phyloP scores from a whole-genome alignment of 2,888 invertebrate species.

The Gandaritis pyraliata region DNA sequence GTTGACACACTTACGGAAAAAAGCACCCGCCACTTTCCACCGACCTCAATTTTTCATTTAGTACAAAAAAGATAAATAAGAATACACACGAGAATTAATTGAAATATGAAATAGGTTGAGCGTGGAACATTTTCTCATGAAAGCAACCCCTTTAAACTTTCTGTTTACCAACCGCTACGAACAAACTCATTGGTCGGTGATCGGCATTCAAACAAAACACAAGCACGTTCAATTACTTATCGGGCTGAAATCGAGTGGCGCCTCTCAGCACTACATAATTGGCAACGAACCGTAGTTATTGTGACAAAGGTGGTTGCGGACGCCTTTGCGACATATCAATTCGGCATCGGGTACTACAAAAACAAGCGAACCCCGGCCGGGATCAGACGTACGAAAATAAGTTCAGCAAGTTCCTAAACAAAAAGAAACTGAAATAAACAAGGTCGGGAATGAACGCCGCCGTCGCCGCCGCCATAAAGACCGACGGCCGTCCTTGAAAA shows the following conservation, averaged over 20 bases:
- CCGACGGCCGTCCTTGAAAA: slow-evolving; percentile 85
- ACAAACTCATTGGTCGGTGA: slow-evolving; percentile 64
- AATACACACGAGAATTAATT: slow-evolving; percentile 21
- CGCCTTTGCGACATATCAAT: slow-evolving; percentile 57
- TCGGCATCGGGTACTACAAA: slow-evolving; percentile 60
- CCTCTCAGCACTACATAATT: slow-evolving; percentile 65
- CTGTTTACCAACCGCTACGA: slow-evolving; percentile 59
- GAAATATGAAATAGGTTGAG: slow-evolving; percentile 41
- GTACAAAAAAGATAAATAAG: slow-evolving; percentile 19
- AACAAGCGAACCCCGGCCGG: slow-evolving; percentile 68
- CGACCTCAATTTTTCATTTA: slow-evolving; percentile 20
- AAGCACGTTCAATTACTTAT: slow-evolving; percentile 69
- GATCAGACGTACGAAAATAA: slow-evolving; percentile 77
- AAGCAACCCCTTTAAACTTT: slow-evolving; percentile 53
- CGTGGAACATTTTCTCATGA: slow-evolving; percentile 46
- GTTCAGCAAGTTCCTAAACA: slow-evolving; percentile 82
- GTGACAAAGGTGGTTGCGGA: slow-evolving; percentile 51
- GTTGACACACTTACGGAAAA: slow-evolving; percentile 26
- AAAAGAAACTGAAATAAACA: slow-evolving; percentile 85
- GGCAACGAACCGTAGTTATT: slow-evolving; percentile 51
- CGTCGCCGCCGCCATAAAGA: slow-evolving; percentile 83
- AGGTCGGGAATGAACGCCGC: slow-evolving; percentile 84
- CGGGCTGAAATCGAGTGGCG: slow-evolving; percentile 56
- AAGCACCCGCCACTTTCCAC: slow-evolving; percentile 7
- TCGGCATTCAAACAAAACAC: slow-evolving; percentile 66